Evolutionary conservation across 2,888 invertebrate genomes (phyloP).

Genomic region (Thyatira batis): DNA sequence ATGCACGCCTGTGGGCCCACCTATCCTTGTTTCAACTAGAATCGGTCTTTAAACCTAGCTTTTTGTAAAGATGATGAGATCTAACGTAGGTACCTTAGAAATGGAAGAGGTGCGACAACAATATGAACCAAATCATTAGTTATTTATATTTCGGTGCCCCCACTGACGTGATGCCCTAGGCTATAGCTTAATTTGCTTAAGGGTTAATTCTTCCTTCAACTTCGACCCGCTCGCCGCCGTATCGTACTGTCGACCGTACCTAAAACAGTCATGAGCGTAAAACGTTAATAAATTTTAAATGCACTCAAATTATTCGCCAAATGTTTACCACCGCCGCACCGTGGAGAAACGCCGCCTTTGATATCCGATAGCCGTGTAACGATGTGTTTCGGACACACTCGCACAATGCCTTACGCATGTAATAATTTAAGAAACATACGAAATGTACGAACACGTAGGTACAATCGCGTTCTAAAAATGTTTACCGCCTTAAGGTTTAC

Average conservation of each 20-base stretch:
- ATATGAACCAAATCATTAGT: too few relatives aligned
- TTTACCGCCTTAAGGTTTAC: too few relatives aligned
- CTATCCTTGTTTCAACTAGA: too few relatives aligned
- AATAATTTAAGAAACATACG: constrained; percentile 12
- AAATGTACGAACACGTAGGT: background rate
- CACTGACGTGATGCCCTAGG: too few relatives aligned
- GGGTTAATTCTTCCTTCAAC: constrained; percentile 18
- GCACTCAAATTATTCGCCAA: constrained; percentile 66
- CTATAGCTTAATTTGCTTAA: constrained; percentile 14
- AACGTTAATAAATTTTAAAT: constrained; percentile 62
- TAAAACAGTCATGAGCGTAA: background rate
- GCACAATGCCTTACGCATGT: constrained; percentile 8
- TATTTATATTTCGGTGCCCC: too few relatives aligned
- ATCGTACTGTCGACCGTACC: background rate
- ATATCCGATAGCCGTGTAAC: constrained; percentile 60
- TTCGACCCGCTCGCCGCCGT: background rate
- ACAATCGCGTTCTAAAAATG: too few relatives aligned
- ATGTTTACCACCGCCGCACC: constrained; percentile 30
- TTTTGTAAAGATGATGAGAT: too few relatives aligned
- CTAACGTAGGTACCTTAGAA: too few relatives aligned
- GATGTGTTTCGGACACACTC: constrained; percentile 19
- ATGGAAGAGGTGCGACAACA: too few relatives aligned
- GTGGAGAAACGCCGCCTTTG: constrained; percentile 50
- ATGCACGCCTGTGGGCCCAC: too few relatives aligned
- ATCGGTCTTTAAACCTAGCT: too few relatives aligned